phyloP scores from a whole-genome alignment of 2,888 invertebrate genomes.

The Deroplatys truncata region DNA sequence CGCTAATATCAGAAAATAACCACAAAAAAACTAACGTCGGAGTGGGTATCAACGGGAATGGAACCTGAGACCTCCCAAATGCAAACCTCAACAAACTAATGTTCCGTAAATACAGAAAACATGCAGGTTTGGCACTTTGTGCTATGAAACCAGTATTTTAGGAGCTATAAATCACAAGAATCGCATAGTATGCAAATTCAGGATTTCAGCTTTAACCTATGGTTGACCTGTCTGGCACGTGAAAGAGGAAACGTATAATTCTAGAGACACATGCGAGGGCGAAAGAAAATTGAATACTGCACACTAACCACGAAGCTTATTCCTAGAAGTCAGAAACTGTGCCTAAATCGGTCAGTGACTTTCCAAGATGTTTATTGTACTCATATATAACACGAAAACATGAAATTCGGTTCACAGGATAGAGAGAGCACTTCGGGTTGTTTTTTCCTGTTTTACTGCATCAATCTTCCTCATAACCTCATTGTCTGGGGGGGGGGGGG shows the following conservation, averaged over 20 bases:
- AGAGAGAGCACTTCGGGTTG: neutral
- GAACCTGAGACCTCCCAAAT: too few species aligned
- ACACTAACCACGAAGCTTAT: neutral
- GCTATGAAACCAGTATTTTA: too few species aligned
- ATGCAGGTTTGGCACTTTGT: too few species aligned
- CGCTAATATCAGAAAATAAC: too few species aligned
- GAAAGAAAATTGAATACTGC: neutral
- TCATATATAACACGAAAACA: neutral
- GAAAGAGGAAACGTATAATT: neutral
- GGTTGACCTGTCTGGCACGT: neutral
- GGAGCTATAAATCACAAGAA: too few species aligned
- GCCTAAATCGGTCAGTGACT: neutral
- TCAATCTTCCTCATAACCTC: neutral
- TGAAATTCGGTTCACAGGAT: neutral
- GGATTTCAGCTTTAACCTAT: too few species aligned
- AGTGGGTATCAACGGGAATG: too few species aligned
- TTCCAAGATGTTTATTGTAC: neutral
- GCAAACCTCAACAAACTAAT: too few species aligned
- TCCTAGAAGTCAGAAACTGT: neutral
- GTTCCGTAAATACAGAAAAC: too few species aligned
- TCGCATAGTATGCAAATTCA: too few species aligned
- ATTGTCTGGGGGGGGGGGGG: neutral
- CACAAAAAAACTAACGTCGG: too few species aligned
- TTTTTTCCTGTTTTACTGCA: neutral
- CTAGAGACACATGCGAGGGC: too few species aligned